Percentiles rank a stretch among this genome's conserved stretches.
These are phyloP conservation scores for Danio albolineatus DNA, from an alignment of 2,797 vertebrate species.

Conservation along the genomic window DNA sequence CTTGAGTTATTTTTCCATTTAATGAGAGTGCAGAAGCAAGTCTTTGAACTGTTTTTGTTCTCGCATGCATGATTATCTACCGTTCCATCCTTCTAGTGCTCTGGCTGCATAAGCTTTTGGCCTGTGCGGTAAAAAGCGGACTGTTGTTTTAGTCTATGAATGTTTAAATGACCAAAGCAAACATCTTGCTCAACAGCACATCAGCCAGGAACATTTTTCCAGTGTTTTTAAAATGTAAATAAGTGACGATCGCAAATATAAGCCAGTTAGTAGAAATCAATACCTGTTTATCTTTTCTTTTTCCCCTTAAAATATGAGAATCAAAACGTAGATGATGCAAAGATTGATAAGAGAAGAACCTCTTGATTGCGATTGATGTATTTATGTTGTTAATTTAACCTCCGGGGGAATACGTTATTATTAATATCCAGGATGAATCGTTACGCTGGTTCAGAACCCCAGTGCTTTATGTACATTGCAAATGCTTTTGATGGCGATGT, in stretches of 20 bases:
- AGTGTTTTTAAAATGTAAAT: background rate
- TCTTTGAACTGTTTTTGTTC: slow-evolving; percentile 43
- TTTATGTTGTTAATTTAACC: slow-evolving; percentile 28
- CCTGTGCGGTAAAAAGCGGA: slow-evolving; percentile 1
- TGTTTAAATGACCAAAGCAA: slow-evolving; percentile 42
- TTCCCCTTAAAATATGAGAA: background rate
- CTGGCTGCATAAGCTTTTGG: slow-evolving; percentile 29
- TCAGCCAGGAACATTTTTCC: background rate
- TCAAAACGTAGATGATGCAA: background rate
- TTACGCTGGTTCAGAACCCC: slow-evolving; percentile 7
- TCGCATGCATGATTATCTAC: slow-evolving; percentile 48
- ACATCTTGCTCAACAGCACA: background rate
- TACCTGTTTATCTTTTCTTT: slow-evolving; percentile 10
- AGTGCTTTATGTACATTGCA: slow-evolving; percentile 28
- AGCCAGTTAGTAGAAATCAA: slow-evolving; percentile 13
- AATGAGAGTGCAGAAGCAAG: slow-evolving; percentile 56
- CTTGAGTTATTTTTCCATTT: slow-evolving; percentile 59
- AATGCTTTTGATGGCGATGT: slow-evolving; percentile 11
- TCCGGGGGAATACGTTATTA: background rate
- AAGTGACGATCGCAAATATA: background rate
- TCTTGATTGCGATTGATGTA: slow-evolving; percentile 21
- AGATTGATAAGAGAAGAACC: background rate
- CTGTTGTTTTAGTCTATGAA: slow-evolving; percentile 37
- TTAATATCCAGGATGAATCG: slow-evolving; percentile 22
- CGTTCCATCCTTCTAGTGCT: slow-evolving; percentile 42